A percentile compares a stretch with the other conserved stretches of the same genome.
phyloP scores from a whole-genome alignment of 2,113 vertebrate species.

The Lagopus leucura region DNA sequence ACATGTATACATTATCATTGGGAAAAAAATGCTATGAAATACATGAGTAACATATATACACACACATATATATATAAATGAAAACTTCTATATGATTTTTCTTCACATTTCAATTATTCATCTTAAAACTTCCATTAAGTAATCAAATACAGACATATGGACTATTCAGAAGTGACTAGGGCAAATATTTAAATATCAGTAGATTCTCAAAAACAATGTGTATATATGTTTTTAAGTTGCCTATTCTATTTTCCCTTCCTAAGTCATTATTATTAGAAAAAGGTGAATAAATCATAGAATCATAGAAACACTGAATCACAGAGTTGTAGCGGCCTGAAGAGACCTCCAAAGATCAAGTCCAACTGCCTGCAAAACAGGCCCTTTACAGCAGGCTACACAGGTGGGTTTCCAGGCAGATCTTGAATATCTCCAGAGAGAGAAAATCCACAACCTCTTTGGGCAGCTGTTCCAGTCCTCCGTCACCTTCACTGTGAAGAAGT shows the following conservation, averaged over 20 bases:
- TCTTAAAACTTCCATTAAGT: not conserved
- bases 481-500: no score
- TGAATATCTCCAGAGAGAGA: no score
- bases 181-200: not conserved
- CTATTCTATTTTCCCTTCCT: not conserved
- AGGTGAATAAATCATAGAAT: not conserved
- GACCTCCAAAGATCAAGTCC: no score
- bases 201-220: not conserved
- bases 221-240: not conserved
- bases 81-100: not conserved
- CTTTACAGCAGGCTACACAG: no score
- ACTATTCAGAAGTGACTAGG: not conserved
- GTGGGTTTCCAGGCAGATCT: no score
- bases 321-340: no score
- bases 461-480: no score
- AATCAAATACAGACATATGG: not conserved
- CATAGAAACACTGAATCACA: no score
- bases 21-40: not conserved
- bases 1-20: not conserved
- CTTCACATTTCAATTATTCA: not conserved
- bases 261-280: not conserved
- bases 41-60: rapidly evolving
- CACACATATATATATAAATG: no score
- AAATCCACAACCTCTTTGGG: no score
- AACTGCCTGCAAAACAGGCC: no score